phyloP scores from a whole-genome alignment of 2,888 invertebrate genomes.

The Rosalia funebris region DNA sequence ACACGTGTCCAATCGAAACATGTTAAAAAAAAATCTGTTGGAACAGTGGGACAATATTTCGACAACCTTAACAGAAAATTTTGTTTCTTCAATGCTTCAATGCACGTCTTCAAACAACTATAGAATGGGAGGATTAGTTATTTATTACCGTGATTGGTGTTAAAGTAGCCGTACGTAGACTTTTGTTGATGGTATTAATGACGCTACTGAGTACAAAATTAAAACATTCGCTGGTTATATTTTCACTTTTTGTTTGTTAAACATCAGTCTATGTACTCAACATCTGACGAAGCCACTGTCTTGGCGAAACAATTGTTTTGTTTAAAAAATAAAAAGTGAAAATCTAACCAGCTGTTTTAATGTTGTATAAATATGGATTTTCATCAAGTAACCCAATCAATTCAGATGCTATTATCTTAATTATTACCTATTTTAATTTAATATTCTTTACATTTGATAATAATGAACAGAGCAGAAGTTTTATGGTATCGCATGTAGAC shows the following conservation, averaged over 20 bases:
- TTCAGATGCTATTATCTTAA: neutral
- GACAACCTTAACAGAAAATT: neutral
- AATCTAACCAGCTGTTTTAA: too few relatives aligned
- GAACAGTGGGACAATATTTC: neutral
- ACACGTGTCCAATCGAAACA: neutral
- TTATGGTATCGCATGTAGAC: neutral
- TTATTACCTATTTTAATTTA: neutral
- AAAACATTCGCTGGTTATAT: too few relatives aligned
- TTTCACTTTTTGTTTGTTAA: too few relatives aligned
- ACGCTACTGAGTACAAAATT: neutral
- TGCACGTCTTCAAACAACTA: neutral
- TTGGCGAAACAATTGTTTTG: too few relatives aligned
- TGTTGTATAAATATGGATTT: neutral
- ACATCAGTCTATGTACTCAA: too few relatives aligned
- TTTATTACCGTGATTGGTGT: neutral
- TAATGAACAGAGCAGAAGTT: neutral
- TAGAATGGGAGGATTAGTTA: neutral
- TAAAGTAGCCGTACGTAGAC: neutral
- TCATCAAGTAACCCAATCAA: too few relatives aligned
- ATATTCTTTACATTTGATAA: neutral
- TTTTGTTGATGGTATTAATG: neutral
- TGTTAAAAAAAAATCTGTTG: neutral
- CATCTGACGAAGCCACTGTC: too few relatives aligned
- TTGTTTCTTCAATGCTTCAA: neutral
- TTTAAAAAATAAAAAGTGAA: too few relatives aligned